Conservation (phyloP, 1,140 invertebrate genomes). For the Maniola jurtina region DNA sequence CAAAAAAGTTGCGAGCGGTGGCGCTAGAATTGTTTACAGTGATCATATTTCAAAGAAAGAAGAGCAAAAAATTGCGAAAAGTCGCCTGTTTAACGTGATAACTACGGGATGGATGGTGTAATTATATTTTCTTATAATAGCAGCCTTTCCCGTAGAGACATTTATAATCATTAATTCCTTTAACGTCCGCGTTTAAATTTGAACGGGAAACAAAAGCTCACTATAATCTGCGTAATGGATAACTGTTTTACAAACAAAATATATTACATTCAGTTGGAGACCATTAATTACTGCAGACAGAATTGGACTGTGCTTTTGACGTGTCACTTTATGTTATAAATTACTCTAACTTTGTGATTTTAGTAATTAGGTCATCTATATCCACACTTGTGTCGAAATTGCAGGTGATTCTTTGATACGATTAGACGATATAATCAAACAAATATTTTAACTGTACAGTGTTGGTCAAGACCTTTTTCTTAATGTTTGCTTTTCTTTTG, state of each 20-base stretch:
- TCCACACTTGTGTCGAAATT: not conserved
- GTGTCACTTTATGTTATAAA: constrained; percentile 9
- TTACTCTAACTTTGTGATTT: constrained; percentile 7
- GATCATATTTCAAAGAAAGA: constrained; percentile 42
- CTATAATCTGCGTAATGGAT: constrained; percentile 9
- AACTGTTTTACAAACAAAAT: constrained; percentile 13
- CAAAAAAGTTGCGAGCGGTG: constrained; percentile 35
- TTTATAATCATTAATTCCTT: constrained; percentile 6
- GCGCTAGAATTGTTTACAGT: constrained; percentile 42
- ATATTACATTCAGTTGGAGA: not conserved
- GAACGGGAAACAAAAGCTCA: constrained; percentile 1
- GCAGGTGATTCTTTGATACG: not conserved
- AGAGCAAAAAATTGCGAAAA: constrained; percentile 28
- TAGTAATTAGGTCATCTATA: not conserved
- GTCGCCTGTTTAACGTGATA: constrained; percentile 26
- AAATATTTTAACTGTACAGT: not conserved
- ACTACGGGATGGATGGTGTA: constrained; percentile 18
- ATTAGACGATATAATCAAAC: not conserved
- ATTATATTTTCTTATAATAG: constrained; percentile 28
- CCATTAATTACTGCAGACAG: constrained; percentile 11
- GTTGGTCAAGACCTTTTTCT: not conserved
- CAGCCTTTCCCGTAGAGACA: not conserved
- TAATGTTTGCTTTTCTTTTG: too few species aligned
- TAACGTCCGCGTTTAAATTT: not conserved
- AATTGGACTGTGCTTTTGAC: constrained; percentile 12